phyloP scores from a whole-genome alignment of 2,888 invertebrate species.

The Acronicta leporina region DNA sequence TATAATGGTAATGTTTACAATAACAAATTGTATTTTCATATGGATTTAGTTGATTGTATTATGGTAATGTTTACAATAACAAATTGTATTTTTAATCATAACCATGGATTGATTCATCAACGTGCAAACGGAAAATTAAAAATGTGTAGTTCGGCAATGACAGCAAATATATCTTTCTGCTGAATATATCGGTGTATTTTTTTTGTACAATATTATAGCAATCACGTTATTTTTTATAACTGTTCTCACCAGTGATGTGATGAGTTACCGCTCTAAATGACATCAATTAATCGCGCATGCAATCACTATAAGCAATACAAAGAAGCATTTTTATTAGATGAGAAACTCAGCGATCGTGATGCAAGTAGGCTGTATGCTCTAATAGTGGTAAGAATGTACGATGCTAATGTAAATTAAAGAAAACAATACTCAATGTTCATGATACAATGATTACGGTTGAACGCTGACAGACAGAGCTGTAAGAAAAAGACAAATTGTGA shows the following conservation, averaged over 20 bases:
- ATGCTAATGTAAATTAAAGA: constrained; percentile 53
- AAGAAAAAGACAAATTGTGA: too few species aligned
- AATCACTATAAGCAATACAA: constrained; percentile 24
- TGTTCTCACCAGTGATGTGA: too few species aligned
- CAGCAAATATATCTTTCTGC: background rate
- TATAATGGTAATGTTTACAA: background rate
- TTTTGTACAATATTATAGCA: too few species aligned
- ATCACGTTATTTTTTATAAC: too few species aligned
- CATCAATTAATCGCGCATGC: constrained; percentile 22
- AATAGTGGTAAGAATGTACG: constrained; percentile 52
- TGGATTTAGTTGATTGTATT: background rate
- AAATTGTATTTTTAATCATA: too few species aligned
- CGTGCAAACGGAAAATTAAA: background rate
- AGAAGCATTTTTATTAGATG: constrained; percentile 41
- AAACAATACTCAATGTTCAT: constrained; percentile 35
- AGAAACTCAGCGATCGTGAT: constrained; percentile 61
- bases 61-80: background rate
- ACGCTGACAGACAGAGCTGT: too few species aligned
- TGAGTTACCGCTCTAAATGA: constrained; percentile 8
- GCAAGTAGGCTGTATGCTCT: constrained; percentile 64
- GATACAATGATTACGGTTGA: constrained; percentile 13
- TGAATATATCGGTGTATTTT: too few species aligned
- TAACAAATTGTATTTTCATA: background rate
- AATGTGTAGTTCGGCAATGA: too few species aligned
- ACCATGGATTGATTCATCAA: too few species aligned